Evolutionary conservation across 2,797 vertebrate genomes (phyloP), one percentile per base, ranked within the genome.

Genomic region (Ptychadena robeensis): DNA sequence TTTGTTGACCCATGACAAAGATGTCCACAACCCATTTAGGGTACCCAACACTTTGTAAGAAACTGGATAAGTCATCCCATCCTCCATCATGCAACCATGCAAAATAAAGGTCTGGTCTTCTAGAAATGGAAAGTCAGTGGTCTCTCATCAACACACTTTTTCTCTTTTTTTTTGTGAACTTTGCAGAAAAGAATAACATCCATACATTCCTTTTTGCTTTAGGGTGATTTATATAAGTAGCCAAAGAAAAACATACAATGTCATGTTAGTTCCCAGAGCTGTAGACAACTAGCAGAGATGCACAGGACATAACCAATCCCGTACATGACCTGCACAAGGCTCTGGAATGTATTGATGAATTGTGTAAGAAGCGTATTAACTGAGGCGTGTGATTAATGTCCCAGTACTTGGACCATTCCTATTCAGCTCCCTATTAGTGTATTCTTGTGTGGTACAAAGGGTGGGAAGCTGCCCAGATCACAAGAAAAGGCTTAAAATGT

Each of bases 361-460:
- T 84, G n/a, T 84, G 72, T 74, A 69, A 84, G 48, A 27, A 73
- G 82, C 65, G 40, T 64, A 84, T 74, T 84, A 74, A 84, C 48
- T 70, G 44, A 80, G 61, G 82, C 77, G 65, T 84, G 53, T 69
- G 82, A 84, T 84, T 84, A 48, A 35, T 63, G 44, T 32, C 48
- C 31, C 44, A 25, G 44, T 67, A 38, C 37, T 61, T 34, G 25
- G 68, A 40, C 40, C 63, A 30, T 37, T 80, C 25, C 70, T 75
- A 69, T 75, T 80, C 77, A 79, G 69, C 40, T 30, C 48, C 70
- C 37, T 18, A 63, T 74, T 80, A 84, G 77, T 12, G 63, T 40
- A 69, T 53, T 30, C 34, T 40, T 12, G 9, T 59, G 38, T 67
- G 35, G 77, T 31, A 74, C 70, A 84, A 40, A 74, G 69, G 35